Evolutionary conservation across 1,140 invertebrate species (phyloP), one percentile per base, ranked within the genome.

Genomic region (Drosophila tsacasi): DNA sequence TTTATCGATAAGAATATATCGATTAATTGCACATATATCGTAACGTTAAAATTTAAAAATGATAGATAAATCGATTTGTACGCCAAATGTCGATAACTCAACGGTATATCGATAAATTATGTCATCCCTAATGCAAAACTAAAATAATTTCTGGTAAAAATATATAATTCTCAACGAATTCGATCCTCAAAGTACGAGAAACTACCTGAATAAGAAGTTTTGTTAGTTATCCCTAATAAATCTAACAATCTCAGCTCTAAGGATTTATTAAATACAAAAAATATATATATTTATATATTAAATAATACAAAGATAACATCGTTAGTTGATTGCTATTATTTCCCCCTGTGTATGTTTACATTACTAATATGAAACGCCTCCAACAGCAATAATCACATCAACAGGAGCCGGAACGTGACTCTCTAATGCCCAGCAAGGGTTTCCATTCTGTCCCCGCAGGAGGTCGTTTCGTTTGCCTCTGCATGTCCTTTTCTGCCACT

Each of bases 331-430:
- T 40, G 13, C 7, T 21, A 23, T 42, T 42, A n/a, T 39, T 58
- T 44, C 21, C 57, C 39, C 40, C 39, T 69, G 30, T 85, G 76
- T 79, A 71, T 84, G 81, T 87, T 89, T 83, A 82, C 81, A 83
- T 89, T 87, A 83, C 83, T 78, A 87, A 87, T 87, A 81, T 69
- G 84, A 57, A 79, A 77, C 75, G 79, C 82, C 86, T 72, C 81
- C 86, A 61, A 65, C 42, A 60, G 40, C 76, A 79, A 83, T 69
- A 84, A 62, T 72, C 76, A 75, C 69, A 80, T 72, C 46, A 81
- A 69, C 63, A 66, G 76, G 23, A 87, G 60, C 12, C 40, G 19
- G 61, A 47, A 76, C 82, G 86, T 85, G 79, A 74, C 79, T 79
- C 79, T 78, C 67, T 79, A 90, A 90, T 85, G 74, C 85, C 73